Evolutionary conservation across 2,888 invertebrate species (phyloP), one percentile per base, ranked within the genome.

Genomic region (Oxyscelio sp.): DNA sequence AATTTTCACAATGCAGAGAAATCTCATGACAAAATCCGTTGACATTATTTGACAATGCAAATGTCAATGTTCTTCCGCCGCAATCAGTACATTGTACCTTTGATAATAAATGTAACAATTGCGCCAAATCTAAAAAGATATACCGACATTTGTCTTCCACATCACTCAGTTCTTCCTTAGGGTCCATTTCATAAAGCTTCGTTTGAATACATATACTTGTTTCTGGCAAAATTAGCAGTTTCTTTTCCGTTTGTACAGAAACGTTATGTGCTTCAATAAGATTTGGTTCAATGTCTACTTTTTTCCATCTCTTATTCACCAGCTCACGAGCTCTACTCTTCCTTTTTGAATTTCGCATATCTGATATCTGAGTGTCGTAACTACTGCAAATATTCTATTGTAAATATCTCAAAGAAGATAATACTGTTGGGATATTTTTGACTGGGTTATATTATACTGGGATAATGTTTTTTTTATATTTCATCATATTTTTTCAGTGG

Each of bases 201-300:
- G 40, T 59, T 43, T 59, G 59, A 59, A 40, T 43, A 13, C 59
- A 40, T 13, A 59, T 9, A 59, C 15, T 59, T 43, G 13, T 59
- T 43, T 40, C 59, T 38, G 59, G 43, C 31, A 31, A 54, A 27
- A 31, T 50, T 50, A n/a, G 22, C 24, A 4, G 50, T 24, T 50
- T 22, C 13, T 50, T 50, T 22, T 50, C 21, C 13, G 50, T 24
- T 50, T 50, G 50, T 24, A 22, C 22, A 50, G 50, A 24, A 50
- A 50, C 21, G 11, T 40, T 21, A 59, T 31, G 40, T 1, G 40
- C 22, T 52, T 11, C 17, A 17, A 45, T 4, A 45, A 4, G 45
- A 45, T 45, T 45, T 45, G 9, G 45, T 45, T 45, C 45, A 45
- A 45, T 17, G 45, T 45, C 19, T 8, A 45, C 45, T 45, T 45